Conservation (phyloP, 2,797 vertebrate genomes). For the Lycodopsis pacificus region DNA sequence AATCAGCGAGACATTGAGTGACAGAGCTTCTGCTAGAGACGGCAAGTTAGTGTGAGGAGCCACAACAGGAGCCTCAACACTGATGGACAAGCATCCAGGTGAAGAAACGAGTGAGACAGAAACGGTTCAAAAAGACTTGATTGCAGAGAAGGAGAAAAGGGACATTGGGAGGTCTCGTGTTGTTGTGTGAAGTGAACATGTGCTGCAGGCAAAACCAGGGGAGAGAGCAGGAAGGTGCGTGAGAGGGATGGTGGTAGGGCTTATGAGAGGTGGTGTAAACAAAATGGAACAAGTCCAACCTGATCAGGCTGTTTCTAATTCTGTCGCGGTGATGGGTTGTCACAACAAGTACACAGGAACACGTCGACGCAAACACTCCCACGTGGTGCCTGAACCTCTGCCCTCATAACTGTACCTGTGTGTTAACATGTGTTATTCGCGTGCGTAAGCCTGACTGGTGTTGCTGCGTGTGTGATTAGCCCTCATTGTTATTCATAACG, state of each 20-base stretch:
- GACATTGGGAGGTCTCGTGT: not conserved
- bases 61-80: constrained; percentile 2
- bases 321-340: constrained; percentile 45
- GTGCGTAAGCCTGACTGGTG: constrained; percentile 6
- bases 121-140: constrained; percentile 12
- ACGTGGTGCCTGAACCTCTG: not conserved
- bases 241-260: constrained; percentile 18
- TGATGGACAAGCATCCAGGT: constrained; percentile 34
- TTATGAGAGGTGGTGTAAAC: constrained; percentile 52
- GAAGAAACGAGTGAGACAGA: constrained; percentile 24
- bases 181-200: constrained; percentile 26
- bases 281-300: constrained; percentile 66
- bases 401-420: constrained; percentile 7
- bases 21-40: constrained; percentile 21
- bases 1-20: constrained; percentile 34
- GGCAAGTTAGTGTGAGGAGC: constrained; percentile 39
- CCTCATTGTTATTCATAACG: constrained; percentile 16
- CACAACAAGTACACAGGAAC: constrained; percentile 35
- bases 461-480: constrained; percentile 3
- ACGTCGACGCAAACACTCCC: constrained; percentile 31
- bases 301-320: constrained; percentile 68
- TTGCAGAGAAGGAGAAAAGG: not conserved
- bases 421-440: constrained; percentile 1
- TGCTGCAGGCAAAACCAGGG: constrained; percentile 25
- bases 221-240: constrained; percentile 45